Evolutionary conservation across 1,140 invertebrate species (phyloP), one percentile per base, ranked within the genome.

Genomic region (Spodoptera litura): DNA sequence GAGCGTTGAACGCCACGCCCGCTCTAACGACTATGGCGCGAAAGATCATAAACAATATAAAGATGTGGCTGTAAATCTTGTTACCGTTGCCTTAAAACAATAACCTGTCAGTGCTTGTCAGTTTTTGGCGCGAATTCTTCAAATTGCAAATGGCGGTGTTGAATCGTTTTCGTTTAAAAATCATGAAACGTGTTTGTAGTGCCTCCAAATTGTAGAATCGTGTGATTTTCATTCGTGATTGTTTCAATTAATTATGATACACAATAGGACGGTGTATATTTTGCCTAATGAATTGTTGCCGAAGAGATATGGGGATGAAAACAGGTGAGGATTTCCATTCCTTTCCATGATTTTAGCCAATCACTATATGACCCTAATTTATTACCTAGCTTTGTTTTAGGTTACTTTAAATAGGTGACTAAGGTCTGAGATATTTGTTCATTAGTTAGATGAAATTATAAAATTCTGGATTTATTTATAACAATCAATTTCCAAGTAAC

Each of bases 201-300:
- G 73, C 51, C 64, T 75, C 51, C 49, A 44, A 15, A 6, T 6
- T n/a, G 38, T 15, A 12, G 15, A 31, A 52, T 56, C 38, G 35
- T 10, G 70, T 31, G 9, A 38, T 55, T 78, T 75, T 49, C 20
- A 15, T 44, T 61, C 10, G n/a, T 71, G n/a, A 62, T 15, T 64
- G 12, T 8, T 20, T 56, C 2, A 12, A 49, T 70, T 68, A 59
- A 88, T 79, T 62, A 93, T 94, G 93, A 91, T 93, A 82, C 91
- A 94, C 72, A 93, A 94, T 75, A 88, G 91, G 61, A 94, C 93
- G 49, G 93, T 94, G 51, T 94, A 93, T 71, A 93, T 94, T 79
- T 85, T 94, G 84, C 93, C 93, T 81, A 94, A 94, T 68, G 93
- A 94, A 85, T 81, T 94, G 9, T 82, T 94, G 75, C 93, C 93